phyloP scores from a whole-genome alignment of 2,113 vertebrate species.

The Sinocyclocheilus grahami region DNA sequence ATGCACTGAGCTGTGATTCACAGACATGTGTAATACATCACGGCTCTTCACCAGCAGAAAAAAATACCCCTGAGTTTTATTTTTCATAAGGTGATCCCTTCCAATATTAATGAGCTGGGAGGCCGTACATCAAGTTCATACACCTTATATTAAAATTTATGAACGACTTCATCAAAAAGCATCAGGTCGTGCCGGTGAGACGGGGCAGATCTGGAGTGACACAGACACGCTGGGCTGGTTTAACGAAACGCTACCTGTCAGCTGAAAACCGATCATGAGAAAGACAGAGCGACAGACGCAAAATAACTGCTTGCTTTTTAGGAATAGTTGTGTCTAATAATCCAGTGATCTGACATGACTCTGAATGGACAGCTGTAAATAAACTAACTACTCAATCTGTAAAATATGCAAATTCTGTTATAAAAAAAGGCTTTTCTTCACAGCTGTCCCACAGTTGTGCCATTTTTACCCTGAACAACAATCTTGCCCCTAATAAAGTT shows the following conservation, averaged over 20 bases:
- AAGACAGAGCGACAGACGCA: constrained; percentile 85
- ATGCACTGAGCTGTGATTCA: not conserved
- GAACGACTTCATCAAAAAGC: constrained; percentile 98
- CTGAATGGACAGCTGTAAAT: not conserved
- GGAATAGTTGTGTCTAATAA: not conserved
- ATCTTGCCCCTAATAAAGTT: too few species aligned
- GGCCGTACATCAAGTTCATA: constrained; percentile 91
- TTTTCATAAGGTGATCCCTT: constrained; percentile 77
- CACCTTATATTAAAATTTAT: constrained; percentile 98
- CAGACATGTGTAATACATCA: constrained; percentile 6
- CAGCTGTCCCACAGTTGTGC: too few species aligned
- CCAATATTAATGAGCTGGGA: constrained; percentile 94
- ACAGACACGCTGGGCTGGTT: constrained; percentile 79
- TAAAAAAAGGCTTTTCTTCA: too few species aligned
- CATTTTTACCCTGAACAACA: too few species aligned
- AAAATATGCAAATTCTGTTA: too few species aligned
- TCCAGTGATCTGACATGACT: not conserved
- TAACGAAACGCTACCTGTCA: constrained; percentile 99
- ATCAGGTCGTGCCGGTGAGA: constrained; percentile 84
- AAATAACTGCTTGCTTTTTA: not conserved
- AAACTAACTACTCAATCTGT: not conserved
- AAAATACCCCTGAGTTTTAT: constrained; percentile 45
- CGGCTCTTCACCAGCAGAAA: constrained; percentile 57
- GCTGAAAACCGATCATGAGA: constrained; percentile 83
- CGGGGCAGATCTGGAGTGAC: constrained; percentile 92